phyloP scores from a whole-genome alignment of 37 sponge, comb jelly and placozoan species.

The Halichondria panicea region DNA sequence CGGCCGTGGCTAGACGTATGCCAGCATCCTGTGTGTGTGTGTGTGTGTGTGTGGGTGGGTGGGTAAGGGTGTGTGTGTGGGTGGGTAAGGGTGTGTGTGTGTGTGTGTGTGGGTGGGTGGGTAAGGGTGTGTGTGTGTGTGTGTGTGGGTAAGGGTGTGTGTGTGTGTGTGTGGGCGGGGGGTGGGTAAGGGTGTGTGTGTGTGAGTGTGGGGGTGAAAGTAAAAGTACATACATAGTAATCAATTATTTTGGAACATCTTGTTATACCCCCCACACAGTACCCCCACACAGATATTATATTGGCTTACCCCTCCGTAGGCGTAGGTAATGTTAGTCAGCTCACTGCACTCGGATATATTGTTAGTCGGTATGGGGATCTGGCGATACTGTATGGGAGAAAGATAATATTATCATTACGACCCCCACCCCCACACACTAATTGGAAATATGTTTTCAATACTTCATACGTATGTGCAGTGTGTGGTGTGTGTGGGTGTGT shows the following conservation, averaged over 20 bases:
- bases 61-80: slow-evolving; percentile 8
- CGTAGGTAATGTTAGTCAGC: slow-evolving; percentile 3
- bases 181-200: no score
- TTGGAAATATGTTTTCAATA: neutral
- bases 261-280: no score
- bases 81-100: slow-evolving; percentile 23
- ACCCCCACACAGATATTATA: neutral
- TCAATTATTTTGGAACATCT: no score
- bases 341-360: slow-evolving; percentile 5
- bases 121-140: slow-evolving; percentile 1
- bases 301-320: slow-evolving; percentile 17
- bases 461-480: neutral
- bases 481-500: neutral
- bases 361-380: neutral
- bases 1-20: slow-evolving; percentile 18
- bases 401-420: neutral
- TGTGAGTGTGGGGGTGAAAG: slow-evolving; percentile 2
- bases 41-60: slow-evolving; percentile 27
- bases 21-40: slow-evolving; percentile 6
- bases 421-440: neutral
- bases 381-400: neutral
- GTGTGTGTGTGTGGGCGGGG: slow-evolving; percentile 4
- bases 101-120: slow-evolving; percentile 27
- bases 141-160: slow-evolving; percentile 11
- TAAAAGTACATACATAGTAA: neutral